Conservation (phyloP, 1,140 invertebrate species). For the Drosophila nannoptera region DNA sequence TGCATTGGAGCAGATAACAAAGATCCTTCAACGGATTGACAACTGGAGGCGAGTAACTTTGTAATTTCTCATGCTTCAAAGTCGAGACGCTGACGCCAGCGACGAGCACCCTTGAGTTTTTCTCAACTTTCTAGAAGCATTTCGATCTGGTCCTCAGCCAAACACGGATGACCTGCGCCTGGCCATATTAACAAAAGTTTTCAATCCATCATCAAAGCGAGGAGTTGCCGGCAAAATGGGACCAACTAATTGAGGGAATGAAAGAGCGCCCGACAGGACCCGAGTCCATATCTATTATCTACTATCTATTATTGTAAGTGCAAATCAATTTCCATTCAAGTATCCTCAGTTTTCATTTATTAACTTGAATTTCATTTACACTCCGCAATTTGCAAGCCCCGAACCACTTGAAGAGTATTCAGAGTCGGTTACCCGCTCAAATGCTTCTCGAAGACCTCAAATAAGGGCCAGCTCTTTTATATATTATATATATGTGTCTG, state of each 20-base stretch:
- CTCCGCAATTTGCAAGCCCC: neutral
- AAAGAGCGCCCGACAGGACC: neutral
- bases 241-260: neutral
- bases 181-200: slow-evolving; percentile 1
- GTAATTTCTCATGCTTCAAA: slow-evolving; percentile 65
- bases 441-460: slow-evolving; percentile 1
- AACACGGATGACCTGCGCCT: neutral
- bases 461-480: neutral
- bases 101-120: slow-evolving; percentile 43
- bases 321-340: too few relatives aligned
- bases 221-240: neutral
- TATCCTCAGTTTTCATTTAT: neutral
- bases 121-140: slow-evolving; percentile 21
- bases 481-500: slow-evolving; percentile 20
- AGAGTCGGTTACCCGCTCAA: slow-evolving; percentile 11
- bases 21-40: slow-evolving; percentile 75
- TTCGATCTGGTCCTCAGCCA: slow-evolving; percentile 7
- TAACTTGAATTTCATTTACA: neutral
- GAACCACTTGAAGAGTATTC: slow-evolving; percentile 9
- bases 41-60: slow-evolving; percentile 70
- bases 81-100: slow-evolving; percentile 39
- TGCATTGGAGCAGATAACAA: slow-evolving; percentile 71
- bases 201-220: neutral
- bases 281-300: too few relatives aligned
- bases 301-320: too few relatives aligned